Base-by-base conservation (phyloP, 2,113 vertebrate species). In the Scalopus aquaticus region DNA sequence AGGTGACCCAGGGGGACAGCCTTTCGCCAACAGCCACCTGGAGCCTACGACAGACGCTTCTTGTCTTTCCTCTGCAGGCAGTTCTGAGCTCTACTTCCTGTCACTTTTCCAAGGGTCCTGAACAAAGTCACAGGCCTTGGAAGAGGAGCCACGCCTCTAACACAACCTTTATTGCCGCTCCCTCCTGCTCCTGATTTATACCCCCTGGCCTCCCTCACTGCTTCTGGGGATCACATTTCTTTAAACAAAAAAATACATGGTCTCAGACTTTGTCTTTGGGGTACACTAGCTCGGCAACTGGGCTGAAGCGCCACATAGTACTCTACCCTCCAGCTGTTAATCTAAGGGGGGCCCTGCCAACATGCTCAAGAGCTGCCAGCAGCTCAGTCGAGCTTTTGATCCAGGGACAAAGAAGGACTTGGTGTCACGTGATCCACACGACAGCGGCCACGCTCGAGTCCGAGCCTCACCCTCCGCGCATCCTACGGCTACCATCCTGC, bases 371-470 rank as follows among this genome's bases (percentile, higher is more conserved):
- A 77, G 32, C 42, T 69, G 28, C 95, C 67, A 93, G 80, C 51
- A 64, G 4, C 46, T 85, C 72, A 67, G 51, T 86, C 67, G 65
- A 93, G 78, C 60, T 94, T 92, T 88, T 81, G 81, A 88, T 90
- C 80, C 78, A 91, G 39, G 56, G 67, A 84, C 60, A 65, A 88
- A 92, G 92, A 77, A 64, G 64, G 87, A 88, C 26, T 94, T 86
- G 37, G 58, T 94, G 5, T 82, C 69, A 91, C 89, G n/a, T 85
- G 58, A 88, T 85, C 89, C 74, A 13, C 32, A 42, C 24, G 35
- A 62, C 56, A 91, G 73, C 79, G 26, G 24, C 42, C 79, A 51
- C 39, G 35, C 44, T 42, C 58, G 42, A 6, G 16, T 88, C 37
- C 69, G 16, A 22, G 20, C 69, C 26, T 65, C 69, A 74, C 37